These are phyloP conservation scores for Gymnosoma rotundatum DNA, from an alignment of 2,888 invertebrate genomes.

Conservation along the genomic window DNA sequence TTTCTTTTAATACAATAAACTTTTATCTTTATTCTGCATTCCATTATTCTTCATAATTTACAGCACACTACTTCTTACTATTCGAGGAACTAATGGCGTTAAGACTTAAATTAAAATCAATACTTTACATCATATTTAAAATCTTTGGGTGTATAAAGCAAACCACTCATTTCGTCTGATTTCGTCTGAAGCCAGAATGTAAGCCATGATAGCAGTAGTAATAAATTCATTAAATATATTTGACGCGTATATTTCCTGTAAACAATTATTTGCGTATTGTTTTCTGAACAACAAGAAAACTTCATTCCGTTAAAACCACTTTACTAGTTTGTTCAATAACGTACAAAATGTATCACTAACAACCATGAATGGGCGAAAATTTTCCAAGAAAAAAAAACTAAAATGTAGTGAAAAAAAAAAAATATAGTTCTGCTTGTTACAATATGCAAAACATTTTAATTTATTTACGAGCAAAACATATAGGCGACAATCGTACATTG, in stretches of 20 bases:
- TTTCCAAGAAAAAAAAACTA: slow-evolving; percentile 8
- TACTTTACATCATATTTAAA: not conserved
- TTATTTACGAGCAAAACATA: not conserved
- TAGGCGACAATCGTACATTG: no score
- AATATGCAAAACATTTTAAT: slow-evolving; percentile 16
- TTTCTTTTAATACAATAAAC: not conserved
- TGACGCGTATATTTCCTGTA: slow-evolving; percentile 42
- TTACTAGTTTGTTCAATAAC: not conserved
- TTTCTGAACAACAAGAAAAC: slow-evolving; percentile 35
- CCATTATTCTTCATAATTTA: no score
- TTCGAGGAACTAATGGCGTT: no score
- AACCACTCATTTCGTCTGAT: slow-evolving; percentile 10
- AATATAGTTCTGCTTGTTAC: slow-evolving; percentile 3
- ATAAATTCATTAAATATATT: slow-evolving; percentile 43
- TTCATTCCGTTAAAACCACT: not conserved
- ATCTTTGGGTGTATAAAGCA: slow-evolving; percentile 14
- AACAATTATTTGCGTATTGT: slow-evolving; percentile 51
- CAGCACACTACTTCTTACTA: no score
- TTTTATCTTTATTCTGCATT: no score
- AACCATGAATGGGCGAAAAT: slow-evolving; percentile 36
- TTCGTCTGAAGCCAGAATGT: slow-evolving; percentile 27
- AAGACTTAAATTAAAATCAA: not conserved
- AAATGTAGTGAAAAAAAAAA: slow-evolving; percentile 29
- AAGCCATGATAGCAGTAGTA: slow-evolving; percentile 26
- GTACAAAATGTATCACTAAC: slow-evolving; percentile 33